Evolutionary conservation across 2,113 vertebrate genomes (phyloP).

Genomic region (Apodemus speciosus): DNA sequence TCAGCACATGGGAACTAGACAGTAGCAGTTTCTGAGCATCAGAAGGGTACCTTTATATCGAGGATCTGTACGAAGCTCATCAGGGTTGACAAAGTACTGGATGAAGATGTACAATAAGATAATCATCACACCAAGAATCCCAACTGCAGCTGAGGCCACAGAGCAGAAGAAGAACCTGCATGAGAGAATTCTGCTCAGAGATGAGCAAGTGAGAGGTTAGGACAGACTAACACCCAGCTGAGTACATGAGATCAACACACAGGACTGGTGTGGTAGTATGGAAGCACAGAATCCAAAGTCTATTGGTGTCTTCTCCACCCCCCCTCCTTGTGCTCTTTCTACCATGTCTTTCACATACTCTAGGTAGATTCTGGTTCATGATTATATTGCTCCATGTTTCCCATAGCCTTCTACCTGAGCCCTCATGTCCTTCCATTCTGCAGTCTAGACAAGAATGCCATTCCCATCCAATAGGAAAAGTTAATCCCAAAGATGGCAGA

Average conservation of each 20-base stretch:
- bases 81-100: slow-evolving; percentile 85
- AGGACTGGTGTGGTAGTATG: not conserved
- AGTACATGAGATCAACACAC: not conserved
- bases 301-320: not conserved
- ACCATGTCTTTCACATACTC: not conserved
- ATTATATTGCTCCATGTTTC: not conserved
- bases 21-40: not conserved
- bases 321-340: not conserved
- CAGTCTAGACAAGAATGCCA: not conserved
- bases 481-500: not conserved
- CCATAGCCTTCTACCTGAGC: not conserved
- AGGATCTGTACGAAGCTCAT: slow-evolving; percentile 81
- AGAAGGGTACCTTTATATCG: slow-evolving; percentile 83
- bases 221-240: not conserved
- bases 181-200: not conserved
- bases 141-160: slow-evolving; percentile 82
- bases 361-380: not conserved
- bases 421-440: not conserved
- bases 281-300: not conserved
- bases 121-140: slow-evolving; percentile 76
- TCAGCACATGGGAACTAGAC: too few species aligned
- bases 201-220: too few species aligned
- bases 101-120: slow-evolving; percentile 85
- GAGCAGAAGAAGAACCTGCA: slow-evolving; percentile 88
- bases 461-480: not conserved